Percentiles rank a stretch among this genome's conserved stretches.
These are phyloP conservation scores for Therioaphis trifolii DNA, from an alignment of 2,888 invertebrate species.

Conservation along the genomic window DNA sequence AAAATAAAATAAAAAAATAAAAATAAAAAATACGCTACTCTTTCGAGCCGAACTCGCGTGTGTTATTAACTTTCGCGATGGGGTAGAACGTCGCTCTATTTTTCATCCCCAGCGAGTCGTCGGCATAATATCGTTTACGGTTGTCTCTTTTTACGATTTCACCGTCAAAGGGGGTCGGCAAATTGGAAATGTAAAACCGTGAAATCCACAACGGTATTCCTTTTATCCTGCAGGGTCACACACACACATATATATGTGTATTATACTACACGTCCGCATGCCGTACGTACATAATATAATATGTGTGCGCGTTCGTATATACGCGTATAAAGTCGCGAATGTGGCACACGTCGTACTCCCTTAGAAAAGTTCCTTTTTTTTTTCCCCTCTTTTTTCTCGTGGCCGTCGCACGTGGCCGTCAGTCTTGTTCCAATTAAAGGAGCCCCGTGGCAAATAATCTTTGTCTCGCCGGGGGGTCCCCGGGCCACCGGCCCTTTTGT, in stretches of 20 bases:
- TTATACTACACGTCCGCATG: background rate
- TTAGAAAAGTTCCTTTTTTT: conserved; percentile 1
- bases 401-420: conserved; percentile 44
- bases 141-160: conserved; percentile 61
- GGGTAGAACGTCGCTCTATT: conserved; percentile 43
- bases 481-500: conserved; percentile 25
- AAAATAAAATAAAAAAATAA: background rate
- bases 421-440: conserved; percentile 62
- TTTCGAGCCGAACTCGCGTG: conserved; percentile 31
- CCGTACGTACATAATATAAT: background rate
- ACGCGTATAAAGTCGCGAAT: conserved; percentile 26
- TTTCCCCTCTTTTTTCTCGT: background rate
- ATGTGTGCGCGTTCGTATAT: background rate
- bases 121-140: conserved; percentile 61
- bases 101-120: conserved; percentile 29
- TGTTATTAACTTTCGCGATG: conserved; percentile 57
- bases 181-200: conserved; percentile 63
- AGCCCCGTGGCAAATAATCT: conserved; percentile 56
- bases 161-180: conserved; percentile 56
- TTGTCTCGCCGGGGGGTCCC: conserved; percentile 24
- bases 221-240: conserved; percentile 63
- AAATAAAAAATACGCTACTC: background rate
- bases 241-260: conserved; percentile 24
- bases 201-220: conserved; percentile 62
- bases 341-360: conserved; percentile 8